Base-by-base conservation (phyloP, 2,797 vertebrate genomes). In the Coranthus polyacanthus region DNA sequence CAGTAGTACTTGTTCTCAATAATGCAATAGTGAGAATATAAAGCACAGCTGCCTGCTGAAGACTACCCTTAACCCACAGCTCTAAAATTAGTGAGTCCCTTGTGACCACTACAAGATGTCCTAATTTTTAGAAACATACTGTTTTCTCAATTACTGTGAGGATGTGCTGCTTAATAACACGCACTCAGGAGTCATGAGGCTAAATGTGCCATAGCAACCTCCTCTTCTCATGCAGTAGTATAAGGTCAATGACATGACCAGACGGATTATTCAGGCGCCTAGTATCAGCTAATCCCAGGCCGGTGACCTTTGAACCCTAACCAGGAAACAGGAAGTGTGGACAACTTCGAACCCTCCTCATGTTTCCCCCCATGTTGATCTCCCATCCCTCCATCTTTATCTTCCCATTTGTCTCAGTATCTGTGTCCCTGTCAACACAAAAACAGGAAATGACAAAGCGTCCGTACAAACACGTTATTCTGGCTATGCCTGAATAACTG, bases 261-360 rank as follows among this genome's bases (percentile, higher is more conserved):
- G 45, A 63, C 68, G 32, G 49, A 73, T 71, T 70, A 61, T 72
- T 78, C 64, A 68, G 45, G 29, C 2, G 26, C 45, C 43, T 64
- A 39, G 54, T 74, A 86, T 89, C 81, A 83, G 64, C 69, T 68
- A 74, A 89, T 82, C 70, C 61, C 81, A 87, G 67, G 70, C 64
- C 50, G n/a, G 11, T 37, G 64, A 84, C 84, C 83, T 73, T 51
- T 71, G 66, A 84, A 80, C 77, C 42, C 21, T 17, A 47, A 68
- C 49, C 65, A 85, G 85, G 77, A 90, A 90, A 81, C 85, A 84
- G 87, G 86, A 89, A 81, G 72, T 52, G 15, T 42, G 45, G 63
- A 21, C 36, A 53, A 58, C 34, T 34, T 34, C 5, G 34, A 51
- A 51, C 20, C 26, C 44, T 57, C 34, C 62, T 71, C 38, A 43